A percentile compares a stretch with the other conserved stretches of the same genome.
phyloP scores from a whole-genome alignment of 2,888 invertebrate genomes.

The Ophion slaviceki region DNA sequence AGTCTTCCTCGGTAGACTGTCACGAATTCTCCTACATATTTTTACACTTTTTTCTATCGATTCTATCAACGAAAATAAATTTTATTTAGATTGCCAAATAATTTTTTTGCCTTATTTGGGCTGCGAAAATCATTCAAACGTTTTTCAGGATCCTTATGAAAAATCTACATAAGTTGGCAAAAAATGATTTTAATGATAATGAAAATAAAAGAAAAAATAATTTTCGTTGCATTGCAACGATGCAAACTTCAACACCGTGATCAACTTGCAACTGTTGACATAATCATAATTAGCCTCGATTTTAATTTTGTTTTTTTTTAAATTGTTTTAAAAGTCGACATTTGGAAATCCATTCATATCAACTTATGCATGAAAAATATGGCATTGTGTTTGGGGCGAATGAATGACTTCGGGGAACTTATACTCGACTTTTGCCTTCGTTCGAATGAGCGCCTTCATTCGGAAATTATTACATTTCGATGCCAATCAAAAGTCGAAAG shows the following conservation, averaged over 20 bases:
- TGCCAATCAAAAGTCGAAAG: background rate
- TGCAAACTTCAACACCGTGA: no score
- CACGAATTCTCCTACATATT: background rate
- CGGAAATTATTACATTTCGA: background rate
- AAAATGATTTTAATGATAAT: no score
- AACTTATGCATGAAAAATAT: slow-evolving; percentile 15
- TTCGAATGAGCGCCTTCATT: slow-evolving; percentile 25
- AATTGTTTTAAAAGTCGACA: slow-evolving; percentile 9
- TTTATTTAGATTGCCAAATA: no score
- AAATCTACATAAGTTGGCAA: no score
- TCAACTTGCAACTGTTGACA: background rate
- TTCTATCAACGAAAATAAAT: background rate
- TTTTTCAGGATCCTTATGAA: no score
- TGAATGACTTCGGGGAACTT: slow-evolving; percentile 12
- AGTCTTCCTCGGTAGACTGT: slow-evolving; percentile 33
- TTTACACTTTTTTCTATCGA: background rate
- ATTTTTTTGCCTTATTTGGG: no score
- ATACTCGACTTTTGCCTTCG: slow-evolving; percentile 51
- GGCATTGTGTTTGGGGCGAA: background rate
- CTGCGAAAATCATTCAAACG: no score
- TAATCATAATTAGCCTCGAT: background rate
- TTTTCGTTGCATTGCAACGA: no score
- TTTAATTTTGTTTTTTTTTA: background rate
- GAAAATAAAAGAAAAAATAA: no score
- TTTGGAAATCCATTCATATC: slow-evolving; percentile 30